Conservation (phyloP, 2,888 invertebrate species). For the Cerastoderma edule region DNA sequence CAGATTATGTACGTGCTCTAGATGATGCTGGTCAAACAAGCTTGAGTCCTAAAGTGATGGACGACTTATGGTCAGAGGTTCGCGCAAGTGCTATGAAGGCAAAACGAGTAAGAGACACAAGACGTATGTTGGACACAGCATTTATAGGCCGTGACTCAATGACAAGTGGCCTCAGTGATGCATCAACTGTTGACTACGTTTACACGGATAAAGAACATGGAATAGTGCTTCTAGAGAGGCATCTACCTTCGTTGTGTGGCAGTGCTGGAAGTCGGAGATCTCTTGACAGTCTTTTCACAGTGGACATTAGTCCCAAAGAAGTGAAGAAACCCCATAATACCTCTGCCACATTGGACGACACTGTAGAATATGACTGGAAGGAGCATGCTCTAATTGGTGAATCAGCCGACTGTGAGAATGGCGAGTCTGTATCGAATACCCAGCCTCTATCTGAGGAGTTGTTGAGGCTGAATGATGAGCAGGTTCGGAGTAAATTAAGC, state of each 20-base stretch:
- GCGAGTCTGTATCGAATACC: background rate
- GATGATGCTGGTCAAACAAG: no score
- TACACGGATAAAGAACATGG: slow-evolving; percentile 74
- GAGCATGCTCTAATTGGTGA: slow-evolving; percentile 46
- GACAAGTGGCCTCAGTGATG: slow-evolving; percentile 66
- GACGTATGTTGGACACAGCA: slow-evolving; percentile 40
- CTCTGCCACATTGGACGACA: slow-evolving; percentile 56
- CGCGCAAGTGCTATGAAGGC: slow-evolving; percentile 31
- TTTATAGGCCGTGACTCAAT: slow-evolving; percentile 57
- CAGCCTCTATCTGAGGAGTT: slow-evolving; percentile 11
- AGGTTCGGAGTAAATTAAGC: slow-evolving; percentile 68
- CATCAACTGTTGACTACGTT: slow-evolving; percentile 71
- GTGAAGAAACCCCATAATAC: background rate
- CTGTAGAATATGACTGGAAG: slow-evolving; percentile 74
- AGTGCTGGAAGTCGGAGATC: slow-evolving; percentile 67
- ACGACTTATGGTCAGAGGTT: slow-evolving; percentile 53
- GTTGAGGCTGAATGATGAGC: slow-evolving; percentile 39
- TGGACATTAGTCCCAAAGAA: slow-evolving; percentile 24
- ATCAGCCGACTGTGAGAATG: slow-evolving; percentile 35
- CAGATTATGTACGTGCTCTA: no score
- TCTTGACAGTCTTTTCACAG: slow-evolving; percentile 67
- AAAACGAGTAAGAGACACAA: slow-evolving; percentile 10
- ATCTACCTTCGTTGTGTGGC: slow-evolving; percentile 73
- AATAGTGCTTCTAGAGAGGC: slow-evolving; percentile 72
- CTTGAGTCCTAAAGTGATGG: background rate